These are phyloP conservation scores for Plectrocnemia conspersa DNA, from an alignment of 1,140 invertebrate genomes.

Conservation along the genomic window DNA sequence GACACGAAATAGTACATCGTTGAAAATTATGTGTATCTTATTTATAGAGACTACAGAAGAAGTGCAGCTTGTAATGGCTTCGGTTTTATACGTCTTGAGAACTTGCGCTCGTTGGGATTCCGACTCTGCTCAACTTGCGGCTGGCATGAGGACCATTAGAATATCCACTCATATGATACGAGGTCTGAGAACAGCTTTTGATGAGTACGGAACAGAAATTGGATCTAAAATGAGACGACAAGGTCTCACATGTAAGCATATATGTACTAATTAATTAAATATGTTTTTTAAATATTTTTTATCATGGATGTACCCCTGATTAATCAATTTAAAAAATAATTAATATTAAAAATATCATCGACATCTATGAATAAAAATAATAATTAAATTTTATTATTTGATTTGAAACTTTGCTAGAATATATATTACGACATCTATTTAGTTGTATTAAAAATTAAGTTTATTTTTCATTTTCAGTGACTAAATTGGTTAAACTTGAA, in stretches of 20 bases:
- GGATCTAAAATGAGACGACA: conserved; percentile 24
- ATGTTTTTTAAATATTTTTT: background rate
- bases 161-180: conserved; percentile 29
- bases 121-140: conserved; percentile 25
- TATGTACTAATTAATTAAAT: background rate
- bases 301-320: background rate
- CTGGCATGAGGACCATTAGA: conserved; percentile 23
- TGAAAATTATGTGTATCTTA: too few species aligned
- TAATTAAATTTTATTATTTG: background rate
- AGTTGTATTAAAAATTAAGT: conserved; percentile 1
- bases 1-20: too few species aligned
- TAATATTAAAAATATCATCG: background rate
- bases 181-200: conserved; percentile 26
- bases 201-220: conserved; percentile 31
- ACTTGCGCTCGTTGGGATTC: conserved; percentile 27
- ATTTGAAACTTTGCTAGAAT: conserved; percentile 4
- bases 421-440: background rate
- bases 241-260: conserved; percentile 23
- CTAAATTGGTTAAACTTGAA: conserved; percentile 24
- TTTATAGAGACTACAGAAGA: conserved; percentile 26
- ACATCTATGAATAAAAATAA: too few species aligned
- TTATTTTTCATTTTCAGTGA: conserved; percentile 25
- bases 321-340: background rate
- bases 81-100: conserved; percentile 22
- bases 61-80: conserved; percentile 22